These are phyloP conservation scores for Hylaeus volcanicus DNA, from an alignment of 1,140 invertebrate genomes.

Conservation along the genomic window DNA sequence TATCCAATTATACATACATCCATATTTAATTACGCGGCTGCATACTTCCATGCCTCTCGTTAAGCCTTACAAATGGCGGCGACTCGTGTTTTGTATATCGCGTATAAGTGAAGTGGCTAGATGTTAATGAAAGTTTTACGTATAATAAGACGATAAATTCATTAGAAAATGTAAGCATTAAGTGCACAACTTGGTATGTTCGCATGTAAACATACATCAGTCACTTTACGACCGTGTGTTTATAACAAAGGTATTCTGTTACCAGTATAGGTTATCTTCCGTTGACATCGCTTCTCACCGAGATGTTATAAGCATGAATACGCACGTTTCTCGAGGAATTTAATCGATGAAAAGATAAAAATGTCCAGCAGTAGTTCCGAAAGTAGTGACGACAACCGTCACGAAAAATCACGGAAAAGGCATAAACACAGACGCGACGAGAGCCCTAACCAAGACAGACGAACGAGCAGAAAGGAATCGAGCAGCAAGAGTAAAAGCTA, in stretches of 20 bases:
- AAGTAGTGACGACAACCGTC: constrained; percentile 44
- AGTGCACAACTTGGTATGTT: background rate
- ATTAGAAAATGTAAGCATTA: constrained; percentile 10
- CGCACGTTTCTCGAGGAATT: background rate
- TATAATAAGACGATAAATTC: background rate
- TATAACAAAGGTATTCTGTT: background rate
- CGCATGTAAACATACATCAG: no score
- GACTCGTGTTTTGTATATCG: background rate
- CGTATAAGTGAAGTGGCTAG: background rate
- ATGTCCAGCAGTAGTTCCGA: constrained; percentile 40
- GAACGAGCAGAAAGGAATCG: constrained; percentile 34
- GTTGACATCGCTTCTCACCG: background rate
- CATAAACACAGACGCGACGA: constrained; percentile 40
- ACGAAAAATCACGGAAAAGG: constrained; percentile 29
- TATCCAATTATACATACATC: background rate
- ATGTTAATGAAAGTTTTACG: background rate
- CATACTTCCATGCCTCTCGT: background rate
- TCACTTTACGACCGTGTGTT: background rate
- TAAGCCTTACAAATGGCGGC: constrained; percentile 5
- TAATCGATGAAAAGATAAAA: background rate
- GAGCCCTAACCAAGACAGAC: constrained; percentile 38
- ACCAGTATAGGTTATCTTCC: constrained; percentile 20
- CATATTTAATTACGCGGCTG: background rate
- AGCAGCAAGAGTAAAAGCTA: constrained; percentile 36
- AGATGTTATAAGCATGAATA: background rate